Conservation (phyloP, 2,888 invertebrate genomes). For the Tachina lurida region DNA sequence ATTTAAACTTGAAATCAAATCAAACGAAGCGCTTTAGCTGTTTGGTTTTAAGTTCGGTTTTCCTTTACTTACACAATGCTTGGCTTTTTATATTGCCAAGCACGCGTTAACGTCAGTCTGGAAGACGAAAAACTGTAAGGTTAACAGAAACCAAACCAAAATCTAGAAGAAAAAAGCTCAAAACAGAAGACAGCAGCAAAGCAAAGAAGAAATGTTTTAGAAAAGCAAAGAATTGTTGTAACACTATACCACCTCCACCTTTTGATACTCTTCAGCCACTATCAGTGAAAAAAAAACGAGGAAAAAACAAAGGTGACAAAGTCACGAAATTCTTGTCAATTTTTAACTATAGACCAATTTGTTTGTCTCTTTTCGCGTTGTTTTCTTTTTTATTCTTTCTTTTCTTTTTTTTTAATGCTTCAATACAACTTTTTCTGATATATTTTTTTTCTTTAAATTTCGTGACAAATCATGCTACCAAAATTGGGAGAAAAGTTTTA, state of each 20-base stretch:
- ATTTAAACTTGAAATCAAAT: conserved; percentile 75
- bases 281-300: conserved; percentile 21
- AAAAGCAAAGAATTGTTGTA: conserved; percentile 67
- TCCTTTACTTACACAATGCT: conserved; percentile 27
- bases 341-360: conserved; percentile 83
- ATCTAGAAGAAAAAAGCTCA: conserved; percentile 19
- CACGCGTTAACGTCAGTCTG: conserved; percentile 66
- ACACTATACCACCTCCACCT: conserved; percentile 70
- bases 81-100: conserved; percentile 41
- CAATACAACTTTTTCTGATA: conserved; percentile 50
- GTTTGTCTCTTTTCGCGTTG: conserved; percentile 78
- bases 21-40: conserved; percentile 72
- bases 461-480: conserved; percentile 83
- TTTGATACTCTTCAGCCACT: conserved; percentile 56
- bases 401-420: conserved; percentile 32
- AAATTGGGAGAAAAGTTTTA: conserved; percentile 79
- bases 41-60: conserved; percentile 42
- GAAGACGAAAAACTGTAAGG: conserved; percentile 51
- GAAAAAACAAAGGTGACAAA: conserved; percentile 81
- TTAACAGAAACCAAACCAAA: conserved; percentile 1
- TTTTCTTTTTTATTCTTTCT: conserved; percentile 58
- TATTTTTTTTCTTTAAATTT: conserved; percentile 74
- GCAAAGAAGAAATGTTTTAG: conserved; percentile 20
- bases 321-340: conserved; percentile 83
- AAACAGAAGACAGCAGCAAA: conserved; percentile 30